These are phyloP conservation scores for Sinopyrophorus schimmeli DNA, from an alignment of 2,888 invertebrate genomes.

Conservation along the genomic window DNA sequence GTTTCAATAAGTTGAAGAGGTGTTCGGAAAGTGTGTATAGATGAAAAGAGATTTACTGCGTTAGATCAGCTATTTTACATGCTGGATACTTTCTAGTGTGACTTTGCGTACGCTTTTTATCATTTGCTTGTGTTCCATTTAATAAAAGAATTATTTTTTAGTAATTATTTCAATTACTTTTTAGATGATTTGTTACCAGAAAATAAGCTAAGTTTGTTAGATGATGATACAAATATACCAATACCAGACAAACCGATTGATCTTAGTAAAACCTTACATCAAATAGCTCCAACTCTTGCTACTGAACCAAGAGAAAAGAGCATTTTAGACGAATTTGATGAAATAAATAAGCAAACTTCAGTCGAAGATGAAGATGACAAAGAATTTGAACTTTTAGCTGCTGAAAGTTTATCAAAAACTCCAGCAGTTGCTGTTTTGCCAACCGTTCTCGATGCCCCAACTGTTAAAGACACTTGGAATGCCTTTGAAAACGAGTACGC, in stretches of 20 bases:
- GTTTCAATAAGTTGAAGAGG: too few species aligned
- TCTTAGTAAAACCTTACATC: conserved; percentile 64
- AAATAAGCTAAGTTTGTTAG: conserved; percentile 67
- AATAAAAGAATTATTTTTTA: too few species aligned
- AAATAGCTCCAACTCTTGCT: conserved; percentile 29
- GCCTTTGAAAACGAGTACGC: conserved; percentile 64
- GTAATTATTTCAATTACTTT: too few species aligned
- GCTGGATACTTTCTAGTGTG: too few species aligned
- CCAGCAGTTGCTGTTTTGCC: conserved; percentile 55
- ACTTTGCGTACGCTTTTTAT: too few species aligned
- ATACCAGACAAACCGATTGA: conserved; percentile 71
- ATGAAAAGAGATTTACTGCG: too few species aligned
- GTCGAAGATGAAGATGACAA: conserved; percentile 69
- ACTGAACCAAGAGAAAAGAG: conserved; percentile 25
- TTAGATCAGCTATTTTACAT: too few species aligned
- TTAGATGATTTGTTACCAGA: conserved; percentile 34
- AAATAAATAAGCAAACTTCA: conserved; percentile 42
- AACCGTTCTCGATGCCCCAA: conserved; percentile 54
- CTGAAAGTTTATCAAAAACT: conserved; percentile 71
- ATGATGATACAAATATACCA: conserved; percentile 71
- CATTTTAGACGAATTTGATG: conserved; percentile 58
- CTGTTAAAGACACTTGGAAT: conserved; percentile 65
- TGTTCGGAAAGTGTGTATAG: too few species aligned
- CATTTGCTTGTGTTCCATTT: too few species aligned
- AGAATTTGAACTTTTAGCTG: conserved; percentile 77